Conservation (phyloP, 2,888 invertebrate genomes). For the Bellardia pandia region DNA sequence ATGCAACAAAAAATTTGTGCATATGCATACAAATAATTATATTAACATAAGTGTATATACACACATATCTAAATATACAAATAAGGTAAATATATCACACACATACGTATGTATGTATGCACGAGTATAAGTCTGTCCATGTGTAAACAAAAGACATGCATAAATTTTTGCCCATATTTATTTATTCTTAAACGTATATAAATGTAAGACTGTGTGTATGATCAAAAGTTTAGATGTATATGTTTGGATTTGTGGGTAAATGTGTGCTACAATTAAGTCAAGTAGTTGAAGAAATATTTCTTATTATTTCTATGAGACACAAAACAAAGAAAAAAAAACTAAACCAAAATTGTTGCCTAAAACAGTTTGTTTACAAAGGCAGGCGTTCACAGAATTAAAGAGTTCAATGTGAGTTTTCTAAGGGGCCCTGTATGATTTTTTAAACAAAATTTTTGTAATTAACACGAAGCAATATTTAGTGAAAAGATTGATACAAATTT, state of each 20-base stretch:
- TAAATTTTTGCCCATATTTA: constrained; percentile 39
- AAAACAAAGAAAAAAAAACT: constrained; percentile 2
- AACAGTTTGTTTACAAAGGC: not conserved
- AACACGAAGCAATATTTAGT: not conserved
- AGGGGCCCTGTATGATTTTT: not conserved
- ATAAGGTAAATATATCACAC: constrained; percentile 59
- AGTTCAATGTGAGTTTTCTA: no score
- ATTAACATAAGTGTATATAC: not conserved
- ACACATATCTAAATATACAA: not conserved
- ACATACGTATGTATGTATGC: not conserved
- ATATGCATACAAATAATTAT: constrained; percentile 12
- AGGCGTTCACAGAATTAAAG: no score
- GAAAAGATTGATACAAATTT: no score
- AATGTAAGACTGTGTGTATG: not conserved
- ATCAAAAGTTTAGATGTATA: not conserved
- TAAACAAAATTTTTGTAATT: no score
- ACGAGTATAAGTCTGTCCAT: not conserved
- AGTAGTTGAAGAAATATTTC: constrained; percentile 51
- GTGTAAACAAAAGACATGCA: constrained; percentile 22
- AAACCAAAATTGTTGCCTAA: not conserved
- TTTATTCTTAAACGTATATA: constrained; percentile 26
- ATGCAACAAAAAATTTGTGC: constrained; percentile 38
- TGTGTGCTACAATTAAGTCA: constrained; percentile 16
- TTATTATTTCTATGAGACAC: constrained; percentile 44
- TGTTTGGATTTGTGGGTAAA: not conserved